phyloP scores from a whole-genome alignment of 2,797 vertebrate genomes.

The Gymnoscopelus braueri region DNA sequence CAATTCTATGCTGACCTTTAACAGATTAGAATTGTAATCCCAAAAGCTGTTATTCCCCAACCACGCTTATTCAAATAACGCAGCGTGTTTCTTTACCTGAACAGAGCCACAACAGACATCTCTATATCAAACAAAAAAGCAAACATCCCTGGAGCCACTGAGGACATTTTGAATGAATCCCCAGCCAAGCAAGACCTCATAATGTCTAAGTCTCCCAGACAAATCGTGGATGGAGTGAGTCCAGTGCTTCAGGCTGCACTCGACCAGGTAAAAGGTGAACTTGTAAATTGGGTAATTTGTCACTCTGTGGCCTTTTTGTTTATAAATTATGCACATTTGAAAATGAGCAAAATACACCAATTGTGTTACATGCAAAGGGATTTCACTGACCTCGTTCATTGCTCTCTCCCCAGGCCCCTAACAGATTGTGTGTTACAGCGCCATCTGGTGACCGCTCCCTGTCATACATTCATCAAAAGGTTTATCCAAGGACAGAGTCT shows the following conservation, averaged over 20 bases:
- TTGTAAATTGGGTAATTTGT: background rate
- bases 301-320: background rate
- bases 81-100: background rate
- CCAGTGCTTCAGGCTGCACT: conserved; percentile 19
- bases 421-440: conserved; percentile 66
- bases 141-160: background rate
- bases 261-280: conserved; percentile 16
- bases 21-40: no score
- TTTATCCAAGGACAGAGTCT: background rate
- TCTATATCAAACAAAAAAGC: background rate
- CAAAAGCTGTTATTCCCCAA: no score
- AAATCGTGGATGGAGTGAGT: background rate
- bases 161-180: background rate
- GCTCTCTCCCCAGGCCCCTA: conserved; percentile 36
- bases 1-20: no score
- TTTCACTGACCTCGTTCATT: background rate
- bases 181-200: conserved; percentile 3
- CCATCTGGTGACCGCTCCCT: conserved; percentile 71
- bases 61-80: no score
- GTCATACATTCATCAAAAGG: conserved; percentile 67
- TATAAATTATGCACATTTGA: background rate
- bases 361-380: background rate
- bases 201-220: background rate
- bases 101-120: background rate
- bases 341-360: background rate